phyloP scores from a whole-genome alignment of 2,113 vertebrate species.

The Dipodomys merriami region DNA sequence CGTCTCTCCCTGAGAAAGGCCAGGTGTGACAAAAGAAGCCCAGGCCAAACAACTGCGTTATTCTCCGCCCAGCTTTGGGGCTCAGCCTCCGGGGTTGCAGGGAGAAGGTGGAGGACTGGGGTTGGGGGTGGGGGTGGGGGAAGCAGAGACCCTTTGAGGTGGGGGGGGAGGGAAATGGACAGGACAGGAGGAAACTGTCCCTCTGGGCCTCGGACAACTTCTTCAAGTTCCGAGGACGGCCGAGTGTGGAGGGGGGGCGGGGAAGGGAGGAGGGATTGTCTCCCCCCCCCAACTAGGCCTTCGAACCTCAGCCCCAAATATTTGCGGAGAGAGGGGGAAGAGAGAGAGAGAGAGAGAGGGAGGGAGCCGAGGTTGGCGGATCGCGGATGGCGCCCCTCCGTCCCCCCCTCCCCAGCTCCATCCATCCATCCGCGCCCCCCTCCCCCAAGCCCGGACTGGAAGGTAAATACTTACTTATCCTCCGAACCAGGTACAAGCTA shows the following conservation, averaged over 20 bases:
- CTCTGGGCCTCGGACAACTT: constrained; percentile 51
- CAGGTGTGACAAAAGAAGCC: constrained; percentile 66
- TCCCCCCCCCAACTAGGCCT: constrained; percentile 41
- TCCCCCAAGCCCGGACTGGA: constrained; percentile 70
- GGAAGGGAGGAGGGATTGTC: neutral
- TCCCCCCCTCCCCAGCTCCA: constrained; percentile 37
- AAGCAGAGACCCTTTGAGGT: neutral
- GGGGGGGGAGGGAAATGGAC: too few relatives aligned
- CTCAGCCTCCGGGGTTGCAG: neutral
- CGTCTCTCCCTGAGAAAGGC: constrained; percentile 50
- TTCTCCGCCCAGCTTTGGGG: neutral
- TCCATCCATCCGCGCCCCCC: constrained; percentile 9
- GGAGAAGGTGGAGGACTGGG: too few relatives aligned
- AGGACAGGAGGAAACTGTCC: too few relatives aligned
- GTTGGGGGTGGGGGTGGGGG: neutral
- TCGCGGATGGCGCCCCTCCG: constrained; percentile 22
- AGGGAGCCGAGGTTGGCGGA: constrained; percentile 20
- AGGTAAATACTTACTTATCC: constrained; percentile 85
- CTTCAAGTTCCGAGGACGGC: constrained; percentile 60
- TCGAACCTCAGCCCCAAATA: constrained; percentile 24
- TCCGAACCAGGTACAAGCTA: constrained; percentile 85
- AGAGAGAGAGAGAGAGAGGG: neutral
- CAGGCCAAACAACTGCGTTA: neutral
- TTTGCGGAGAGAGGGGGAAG: neutral
- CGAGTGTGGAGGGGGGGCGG: neutral